Conservation (phyloP, 2,113 vertebrate species). For the Melierax canorus region DNA sequence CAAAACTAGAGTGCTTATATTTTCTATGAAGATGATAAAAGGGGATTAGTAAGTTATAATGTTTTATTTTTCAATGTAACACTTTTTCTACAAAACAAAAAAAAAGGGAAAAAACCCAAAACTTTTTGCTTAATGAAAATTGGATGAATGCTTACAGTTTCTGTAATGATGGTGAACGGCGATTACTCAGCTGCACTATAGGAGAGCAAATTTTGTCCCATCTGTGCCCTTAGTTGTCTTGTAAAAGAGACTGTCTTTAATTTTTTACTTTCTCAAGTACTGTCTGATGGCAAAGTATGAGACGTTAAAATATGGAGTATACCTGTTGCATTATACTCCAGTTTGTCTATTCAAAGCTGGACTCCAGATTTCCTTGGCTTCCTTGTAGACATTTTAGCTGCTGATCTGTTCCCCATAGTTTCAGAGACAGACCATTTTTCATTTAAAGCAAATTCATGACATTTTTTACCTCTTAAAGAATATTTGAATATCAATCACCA, state of each 20-base stretch:
- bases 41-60: not conserved
- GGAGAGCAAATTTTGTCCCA: not conserved
- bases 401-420: not conserved
- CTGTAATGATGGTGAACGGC: not conserved
- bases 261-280: not conserved
- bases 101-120: fast-evolving
- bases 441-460: not conserved
- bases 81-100: not conserved
- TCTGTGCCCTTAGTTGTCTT: not conserved
- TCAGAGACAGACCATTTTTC: not conserved
- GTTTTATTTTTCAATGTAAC: not conserved
- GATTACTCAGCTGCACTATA: not conserved
- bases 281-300: not conserved
- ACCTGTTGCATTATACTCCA: not conserved
- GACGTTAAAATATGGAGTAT: not conserved
- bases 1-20: not conserved
- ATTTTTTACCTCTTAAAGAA: not conserved
- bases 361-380: not conserved
- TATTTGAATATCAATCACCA: not conserved
- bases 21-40: not conserved
- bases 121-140: not conserved
- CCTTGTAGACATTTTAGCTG: not conserved
- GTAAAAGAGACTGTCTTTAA: not conserved
- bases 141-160: not conserved
- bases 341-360: not conserved